A percentile compares a stretch with the other conserved stretches of the same genome.
phyloP scores from a whole-genome alignment of 2,113 vertebrate genomes.

The Otolemur garnettii region DNA sequence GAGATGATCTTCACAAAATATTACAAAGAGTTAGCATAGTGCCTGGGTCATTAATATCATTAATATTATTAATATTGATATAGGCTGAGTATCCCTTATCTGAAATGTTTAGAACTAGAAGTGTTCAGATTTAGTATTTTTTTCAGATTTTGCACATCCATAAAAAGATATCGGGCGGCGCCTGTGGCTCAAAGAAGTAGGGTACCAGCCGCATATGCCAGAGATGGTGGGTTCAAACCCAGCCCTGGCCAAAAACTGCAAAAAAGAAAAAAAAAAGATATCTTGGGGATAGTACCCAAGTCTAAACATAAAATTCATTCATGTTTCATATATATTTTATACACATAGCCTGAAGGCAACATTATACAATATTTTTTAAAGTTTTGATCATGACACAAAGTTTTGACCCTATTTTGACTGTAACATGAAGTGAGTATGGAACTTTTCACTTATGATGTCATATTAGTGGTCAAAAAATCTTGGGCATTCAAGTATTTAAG shows the following conservation, averaged over 20 bases:
- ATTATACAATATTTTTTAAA: not conserved
- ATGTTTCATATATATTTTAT: not conserved
- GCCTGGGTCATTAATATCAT: not conserved
- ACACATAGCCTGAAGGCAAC: not conserved
- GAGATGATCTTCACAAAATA: constrained; percentile 25
- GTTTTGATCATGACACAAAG: not conserved
- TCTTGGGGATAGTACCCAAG: not conserved
- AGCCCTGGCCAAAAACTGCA: too few relatives aligned
- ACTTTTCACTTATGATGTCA: not conserved
- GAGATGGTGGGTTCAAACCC: too few relatives aligned
- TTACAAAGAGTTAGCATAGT: not conserved
- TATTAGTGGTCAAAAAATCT: not conserved
- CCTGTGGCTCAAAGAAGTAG: too few relatives aligned
- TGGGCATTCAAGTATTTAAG: not conserved
- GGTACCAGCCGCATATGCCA: too few relatives aligned
- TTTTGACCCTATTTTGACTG: not conserved
- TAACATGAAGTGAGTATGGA: not conserved
- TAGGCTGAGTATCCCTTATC: not conserved
- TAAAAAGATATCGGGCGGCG: not conserved
- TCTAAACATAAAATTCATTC: not conserved
- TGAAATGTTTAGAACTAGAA: not conserved
- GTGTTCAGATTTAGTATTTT: not conserved
- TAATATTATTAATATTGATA: not conserved
- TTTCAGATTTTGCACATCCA: not conserved
- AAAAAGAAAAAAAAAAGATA: not conserved